Evolutionary conservation across 2,888 invertebrate genomes (phyloP).

Genomic region (Pristionchus entomophagus): DNA sequence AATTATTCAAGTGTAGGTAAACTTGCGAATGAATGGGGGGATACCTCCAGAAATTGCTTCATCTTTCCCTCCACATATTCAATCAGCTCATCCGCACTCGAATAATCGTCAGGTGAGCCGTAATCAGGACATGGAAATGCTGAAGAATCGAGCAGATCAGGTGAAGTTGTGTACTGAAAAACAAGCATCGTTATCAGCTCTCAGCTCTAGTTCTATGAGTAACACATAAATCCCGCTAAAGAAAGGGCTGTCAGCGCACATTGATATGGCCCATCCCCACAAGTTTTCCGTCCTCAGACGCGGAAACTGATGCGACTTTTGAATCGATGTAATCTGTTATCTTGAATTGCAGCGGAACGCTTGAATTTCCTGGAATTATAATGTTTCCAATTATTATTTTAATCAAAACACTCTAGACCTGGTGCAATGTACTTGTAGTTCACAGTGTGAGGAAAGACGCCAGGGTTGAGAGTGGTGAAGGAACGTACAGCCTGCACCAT

Average conservation of each 20-base stretch:
- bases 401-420: too few relatives aligned
- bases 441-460: background rate
- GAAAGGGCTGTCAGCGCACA: background rate
- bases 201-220: too few relatives aligned
- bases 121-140: conserved; percentile 8
- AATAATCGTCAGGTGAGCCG: background rate
- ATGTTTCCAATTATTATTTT: too few relatives aligned
- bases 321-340: conserved; percentile 2
- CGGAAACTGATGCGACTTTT: background rate
- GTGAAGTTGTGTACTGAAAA: background rate
- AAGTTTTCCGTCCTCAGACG: background rate
- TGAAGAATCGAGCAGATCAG: conserved; percentile 29
- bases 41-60: background rate
- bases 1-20: too few relatives aligned
- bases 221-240: background rate
- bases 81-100: background rate
- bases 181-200: too few relatives aligned
- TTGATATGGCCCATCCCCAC: conserved; percentile 33
- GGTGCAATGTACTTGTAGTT: conserved; percentile 43
- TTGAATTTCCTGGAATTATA: background rate
- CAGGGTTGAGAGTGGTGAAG: background rate
- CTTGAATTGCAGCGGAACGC: background rate
- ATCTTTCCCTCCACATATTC: background rate
- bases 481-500: too few relatives aligned
- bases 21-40: too few relatives aligned